Base-by-base conservation (phyloP, 2,888 invertebrate genomes). In the Leucoma salicis region DNA sequence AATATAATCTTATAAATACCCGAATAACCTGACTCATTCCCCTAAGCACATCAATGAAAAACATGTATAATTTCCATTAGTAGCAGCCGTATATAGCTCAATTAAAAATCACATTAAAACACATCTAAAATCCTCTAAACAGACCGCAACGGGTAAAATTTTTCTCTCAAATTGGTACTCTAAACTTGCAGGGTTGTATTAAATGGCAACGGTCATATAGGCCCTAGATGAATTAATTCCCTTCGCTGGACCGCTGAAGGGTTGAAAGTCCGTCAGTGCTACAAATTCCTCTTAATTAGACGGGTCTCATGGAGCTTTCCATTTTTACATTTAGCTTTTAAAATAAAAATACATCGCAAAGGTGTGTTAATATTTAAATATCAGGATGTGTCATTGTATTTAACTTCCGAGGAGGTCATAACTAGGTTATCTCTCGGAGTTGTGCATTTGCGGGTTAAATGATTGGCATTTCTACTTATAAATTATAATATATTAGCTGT, bases 261-360 rank as follows among this genome's bases (percentile, higher is more conserved):
- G 60, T 63, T 49, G 49, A 49, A 59, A 49, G 42, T 50, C 47
- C 63, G 62, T 57, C 56, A 57, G 42, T 57, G 54, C 54, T 55
- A 59, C 68, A 64, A 70, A 70, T 68, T 57, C 52, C 56, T 51
- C 58, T 60, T 66, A 66, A 68, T 70, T 68, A 70, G 57, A 49
- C 49, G 42, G 52, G 50, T 49, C 54, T 49, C 53, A 48, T 47
- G 39, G 46, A 46, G 53, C 49, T 56, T 53, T 53, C 51, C 59
- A 57, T 51, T 59, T 66, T 68, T 64, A 53, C 38, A 44, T 49
- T 54, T 25, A 34, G 41, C 31, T 44, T 48, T 51, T 27, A 38
- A 43, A 46, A 39, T 44, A 46, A 53, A 63, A 56, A 60, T 49
- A 53, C 38, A 35, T 21, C 42, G 34, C 11, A 8, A 18, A 39